A percentile compares a stretch with the other conserved stretches of the same genome.
Evolutionary conservation across 1,140 invertebrate species (phyloP).

Genomic region (Drosophila mauritiana): DNA sequence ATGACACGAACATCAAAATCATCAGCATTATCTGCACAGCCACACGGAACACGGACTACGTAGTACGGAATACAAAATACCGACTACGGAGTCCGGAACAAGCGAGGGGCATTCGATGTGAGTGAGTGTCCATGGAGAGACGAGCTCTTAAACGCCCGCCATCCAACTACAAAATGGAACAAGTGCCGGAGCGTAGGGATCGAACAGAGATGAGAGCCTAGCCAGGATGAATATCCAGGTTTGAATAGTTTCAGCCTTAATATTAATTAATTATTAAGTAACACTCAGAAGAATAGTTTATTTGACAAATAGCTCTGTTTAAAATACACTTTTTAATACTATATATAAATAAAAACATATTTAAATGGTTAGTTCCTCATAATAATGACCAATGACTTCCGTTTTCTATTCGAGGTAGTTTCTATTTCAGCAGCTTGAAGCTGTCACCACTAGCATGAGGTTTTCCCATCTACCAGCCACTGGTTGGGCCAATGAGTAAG

Average conservation of each 20-base stretch:
- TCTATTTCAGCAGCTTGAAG: too few relatives aligned
- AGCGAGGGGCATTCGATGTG: conserved; percentile 7
- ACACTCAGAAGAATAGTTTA: too few relatives aligned
- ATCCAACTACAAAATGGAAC: conserved; percentile 54
- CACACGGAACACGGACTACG: conserved; percentile 37
- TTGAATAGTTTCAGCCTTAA: background rate
- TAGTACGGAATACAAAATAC: too few relatives aligned
- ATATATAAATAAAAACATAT: too few relatives aligned
- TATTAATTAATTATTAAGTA: too few relatives aligned
- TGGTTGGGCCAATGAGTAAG: conserved; percentile 49
- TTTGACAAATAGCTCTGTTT: too few relatives aligned
- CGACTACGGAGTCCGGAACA: background rate
- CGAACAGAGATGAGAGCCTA: conserved; percentile 17
- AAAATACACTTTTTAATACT: too few relatives aligned
- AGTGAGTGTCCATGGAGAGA: conserved; percentile 33
- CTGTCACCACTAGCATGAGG: conserved; percentile 17
- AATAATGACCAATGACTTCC: background rate
- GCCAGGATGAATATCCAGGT: background rate
- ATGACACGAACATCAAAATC: conserved; percentile 76
- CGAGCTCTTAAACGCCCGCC: conserved; percentile 26
- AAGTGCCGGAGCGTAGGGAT: background rate
- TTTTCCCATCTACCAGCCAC: background rate
- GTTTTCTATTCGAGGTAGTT: too few relatives aligned
- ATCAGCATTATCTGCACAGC: conserved; percentile 66
- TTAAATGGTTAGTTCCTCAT: background rate